Base-by-base conservation (phyloP, 2,888 invertebrate species). In the Brachycybe producta region DNA sequence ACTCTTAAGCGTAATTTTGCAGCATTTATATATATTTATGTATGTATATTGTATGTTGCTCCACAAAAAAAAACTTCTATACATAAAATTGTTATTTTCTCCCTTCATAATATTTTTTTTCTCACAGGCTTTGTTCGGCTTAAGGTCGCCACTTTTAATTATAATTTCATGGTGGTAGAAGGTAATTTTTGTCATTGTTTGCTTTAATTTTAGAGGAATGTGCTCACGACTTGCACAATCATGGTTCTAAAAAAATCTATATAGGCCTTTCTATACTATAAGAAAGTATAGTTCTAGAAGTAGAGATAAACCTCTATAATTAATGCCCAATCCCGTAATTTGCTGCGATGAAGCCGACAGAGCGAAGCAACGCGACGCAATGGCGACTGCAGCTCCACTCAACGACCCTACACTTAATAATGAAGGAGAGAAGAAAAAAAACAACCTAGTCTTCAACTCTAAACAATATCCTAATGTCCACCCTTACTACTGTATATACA, bases 181-280 rank as follows among this genome's bases (percentile, higher is more conserved):
- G 42, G 26, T 27, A 23, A 27, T 42, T 42, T 42, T 42, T 42
- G 42, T 42, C 42, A 42, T 42, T 42, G 42, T 42, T 42, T 42
- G 42, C 42, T 42, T 42, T 42, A 42, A 42, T 42, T 42, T 42
- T 42, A 42, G 42, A 42, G 42, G 42, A 42, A 42, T 42, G 42
- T 17, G 42, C 28, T 42, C 42, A 42, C 42, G 42, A 42, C 42
- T 42, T 42, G 42, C 42, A 42, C 42, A 42, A 42, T 42, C 42
- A 42, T 42, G 42, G 28, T 42, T 30, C n/a, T 8, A n/a, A 8
- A 8, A 8, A 8, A 30, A 30, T n/a, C n/a, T 30, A 30, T n/a
- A 8, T 30, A 26, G 42, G 42, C 27, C 24, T 3, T n/a, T n/a
- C n/a, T n/a, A n/a, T n/a, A n/a, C n/a, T n/a, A n/a, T n/a, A n/a